phyloP scores from a whole-genome alignment of 2,797 vertebrate genomes.

The Rhincodon typus region DNA sequence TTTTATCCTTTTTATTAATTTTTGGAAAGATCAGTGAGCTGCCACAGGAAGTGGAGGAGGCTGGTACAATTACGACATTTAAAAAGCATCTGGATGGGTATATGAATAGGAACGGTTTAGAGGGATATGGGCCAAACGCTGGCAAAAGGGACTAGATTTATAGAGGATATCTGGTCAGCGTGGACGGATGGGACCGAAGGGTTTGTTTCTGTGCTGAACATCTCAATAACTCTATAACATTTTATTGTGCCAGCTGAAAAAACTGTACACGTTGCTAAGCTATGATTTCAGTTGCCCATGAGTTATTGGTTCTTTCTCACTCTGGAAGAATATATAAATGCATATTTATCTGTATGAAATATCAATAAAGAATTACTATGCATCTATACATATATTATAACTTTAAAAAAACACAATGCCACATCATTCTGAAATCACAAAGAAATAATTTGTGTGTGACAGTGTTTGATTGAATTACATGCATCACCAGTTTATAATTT shows the following conservation, averaged over 20 bases:
- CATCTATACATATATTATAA: background rate
- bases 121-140: no score
- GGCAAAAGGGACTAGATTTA: no score
- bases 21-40: no score
- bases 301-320: background rate
- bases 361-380: background rate
- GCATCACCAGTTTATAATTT: background rate
- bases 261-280: background rate
- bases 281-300: background rate
- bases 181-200: no score
- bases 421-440: background rate
- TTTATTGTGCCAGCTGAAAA: background rate
- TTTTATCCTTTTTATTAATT: no score
- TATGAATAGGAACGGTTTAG: no score
- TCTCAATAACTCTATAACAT: background rate
- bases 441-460: background rate
- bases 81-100: no score
- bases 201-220: no score
- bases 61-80: no score
- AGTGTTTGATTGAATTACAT: background rate
- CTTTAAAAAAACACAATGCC: background rate
- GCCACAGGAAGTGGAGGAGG: no score
- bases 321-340: background rate
- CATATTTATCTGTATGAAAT: background rate
- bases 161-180: no score